A percentile compares a stretch with the other conserved stretches of the same genome.
Conservation (phyloP, 2,113 vertebrate genomes). For the Cheilinus undulatus region DNA sequence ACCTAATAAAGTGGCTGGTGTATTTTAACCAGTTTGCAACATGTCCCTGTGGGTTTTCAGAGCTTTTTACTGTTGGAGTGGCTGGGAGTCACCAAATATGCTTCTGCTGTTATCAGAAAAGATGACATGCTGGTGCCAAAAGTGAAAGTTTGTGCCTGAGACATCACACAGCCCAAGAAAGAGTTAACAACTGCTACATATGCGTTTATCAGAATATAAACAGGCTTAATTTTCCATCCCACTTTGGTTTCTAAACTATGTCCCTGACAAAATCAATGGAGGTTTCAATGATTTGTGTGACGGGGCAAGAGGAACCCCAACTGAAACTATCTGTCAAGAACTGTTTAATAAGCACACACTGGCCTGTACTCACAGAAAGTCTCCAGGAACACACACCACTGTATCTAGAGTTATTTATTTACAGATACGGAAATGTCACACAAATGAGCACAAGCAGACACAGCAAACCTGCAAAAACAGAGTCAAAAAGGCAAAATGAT, state of each 20-base stretch:
- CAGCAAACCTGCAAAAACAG: conserved; percentile 14
- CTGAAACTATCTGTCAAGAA: conserved; percentile 35
- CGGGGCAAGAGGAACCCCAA: conserved; percentile 15
- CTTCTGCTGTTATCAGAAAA: no score
- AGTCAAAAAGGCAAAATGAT: conserved; percentile 14
- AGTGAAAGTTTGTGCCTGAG: no score
- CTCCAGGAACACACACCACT: conserved; percentile 14
- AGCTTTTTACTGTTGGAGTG: no score
- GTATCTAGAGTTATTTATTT: conserved; percentile 17
- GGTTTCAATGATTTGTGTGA: conserved; percentile 22
- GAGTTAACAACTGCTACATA: no score
- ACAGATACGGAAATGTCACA: conserved; percentile 18
- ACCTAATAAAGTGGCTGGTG: no score
- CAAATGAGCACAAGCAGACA: conserved; percentile 17
- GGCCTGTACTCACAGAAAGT: conserved; percentile 4
- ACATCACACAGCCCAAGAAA: no score
- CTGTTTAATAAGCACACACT: conserved; percentile 14
- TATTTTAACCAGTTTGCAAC: no score
- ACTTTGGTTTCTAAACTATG: conserved; percentile 17
- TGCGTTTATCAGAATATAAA: conserved; percentile 1
- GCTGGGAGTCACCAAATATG: no score
- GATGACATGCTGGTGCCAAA: no score
- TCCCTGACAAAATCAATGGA: conserved; percentile 9
- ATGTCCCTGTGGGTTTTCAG: no score
- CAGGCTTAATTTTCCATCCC: conserved; percentile 31